A percentile compares a stretch with the other conserved stretches of the same genome.
These are phyloP conservation scores for Meleagris gallopavo DNA, from an alignment of 2,113 vertebrate genomes.

Conservation along the genomic window DNA sequence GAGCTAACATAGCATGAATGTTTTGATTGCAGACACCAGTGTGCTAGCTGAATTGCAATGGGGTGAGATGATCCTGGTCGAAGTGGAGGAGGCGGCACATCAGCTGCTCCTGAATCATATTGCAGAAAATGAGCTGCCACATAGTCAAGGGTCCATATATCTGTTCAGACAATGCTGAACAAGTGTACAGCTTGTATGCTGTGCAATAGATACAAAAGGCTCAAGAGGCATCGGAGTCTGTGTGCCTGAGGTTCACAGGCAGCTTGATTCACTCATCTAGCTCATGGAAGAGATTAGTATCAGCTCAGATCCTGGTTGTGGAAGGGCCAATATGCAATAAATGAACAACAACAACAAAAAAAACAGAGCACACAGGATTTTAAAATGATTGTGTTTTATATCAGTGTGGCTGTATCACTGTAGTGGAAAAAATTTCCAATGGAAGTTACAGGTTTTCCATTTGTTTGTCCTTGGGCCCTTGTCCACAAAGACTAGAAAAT, in stretches of 20 bases:
- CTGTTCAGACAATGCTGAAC: neutral
- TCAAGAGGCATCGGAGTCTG: neutral
- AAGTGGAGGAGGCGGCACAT: neutral
- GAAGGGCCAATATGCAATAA: neutral
- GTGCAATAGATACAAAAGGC: neutral
- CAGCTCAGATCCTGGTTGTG: neutral
- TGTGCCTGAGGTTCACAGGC: too few relatives aligned
- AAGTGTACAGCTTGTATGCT: neutral
- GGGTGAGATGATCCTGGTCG: neutral
- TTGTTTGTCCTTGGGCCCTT: neutral
- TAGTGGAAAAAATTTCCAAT: neutral
- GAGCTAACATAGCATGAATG: neutral
- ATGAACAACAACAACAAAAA: neutral
- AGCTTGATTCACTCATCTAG: too few relatives aligned
- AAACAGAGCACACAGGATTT: neutral
- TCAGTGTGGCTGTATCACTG: fast-evolving
- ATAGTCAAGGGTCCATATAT: neutral
- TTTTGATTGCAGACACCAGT: fast-evolving
- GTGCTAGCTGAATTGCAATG: neutral
- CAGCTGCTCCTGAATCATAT: neutral
- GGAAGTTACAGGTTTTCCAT: neutral
- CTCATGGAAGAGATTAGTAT: constrained; percentile 1
- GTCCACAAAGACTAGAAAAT: fast-evolving
- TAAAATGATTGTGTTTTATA: fast-evolving
- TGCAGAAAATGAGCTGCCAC: too few relatives aligned